Evolutionary conservation across 2,888 invertebrate species (phyloP).

Genomic region (Steinernema scapterisci): DNA sequence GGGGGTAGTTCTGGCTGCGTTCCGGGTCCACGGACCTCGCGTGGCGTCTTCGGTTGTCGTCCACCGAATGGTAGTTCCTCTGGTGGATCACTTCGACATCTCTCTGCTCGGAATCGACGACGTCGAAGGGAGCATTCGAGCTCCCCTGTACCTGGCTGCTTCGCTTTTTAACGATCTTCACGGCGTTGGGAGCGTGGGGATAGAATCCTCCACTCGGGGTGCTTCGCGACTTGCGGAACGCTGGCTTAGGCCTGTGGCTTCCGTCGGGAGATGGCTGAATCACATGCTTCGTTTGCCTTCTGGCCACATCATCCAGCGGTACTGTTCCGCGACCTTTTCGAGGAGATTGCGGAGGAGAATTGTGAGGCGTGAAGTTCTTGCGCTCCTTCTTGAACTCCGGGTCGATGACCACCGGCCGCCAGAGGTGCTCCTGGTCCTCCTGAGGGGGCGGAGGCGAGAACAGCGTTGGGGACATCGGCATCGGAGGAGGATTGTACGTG

Average conservation of each 20-base stretch:
- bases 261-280: constrained; percentile 62
- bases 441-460: constrained; percentile 35
- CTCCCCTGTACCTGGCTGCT: constrained; percentile 41
- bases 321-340: constrained; percentile 52
- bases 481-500: constrained; percentile 3
- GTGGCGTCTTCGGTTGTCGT: constrained; percentile 35
- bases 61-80: constrained; percentile 52
- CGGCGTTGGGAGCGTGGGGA: constrained; percentile 65
- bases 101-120: constrained; percentile 37
- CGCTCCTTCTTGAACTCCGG: constrained; percentile 62
- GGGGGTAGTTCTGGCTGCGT: not conserved
- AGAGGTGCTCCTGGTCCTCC: constrained; percentile 58
- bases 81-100: constrained; percentile 56
- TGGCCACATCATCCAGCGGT: constrained; percentile 61
- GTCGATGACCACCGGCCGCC: constrained; percentile 64
- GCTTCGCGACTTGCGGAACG: constrained; percentile 53
- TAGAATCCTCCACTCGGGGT: constrained; percentile 64
- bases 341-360: constrained; percentile 60
- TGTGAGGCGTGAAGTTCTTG: constrained; percentile 66
- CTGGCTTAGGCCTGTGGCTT: constrained; percentile 64
- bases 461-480: constrained; percentile 1
- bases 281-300: constrained; percentile 58
- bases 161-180: constrained; percentile 56
- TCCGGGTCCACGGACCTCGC: constrained; percentile 13
- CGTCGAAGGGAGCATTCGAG: constrained; percentile 24